Conservation (phyloP, 2,888 invertebrate species). For the Luffia ferchaultella region DNA sequence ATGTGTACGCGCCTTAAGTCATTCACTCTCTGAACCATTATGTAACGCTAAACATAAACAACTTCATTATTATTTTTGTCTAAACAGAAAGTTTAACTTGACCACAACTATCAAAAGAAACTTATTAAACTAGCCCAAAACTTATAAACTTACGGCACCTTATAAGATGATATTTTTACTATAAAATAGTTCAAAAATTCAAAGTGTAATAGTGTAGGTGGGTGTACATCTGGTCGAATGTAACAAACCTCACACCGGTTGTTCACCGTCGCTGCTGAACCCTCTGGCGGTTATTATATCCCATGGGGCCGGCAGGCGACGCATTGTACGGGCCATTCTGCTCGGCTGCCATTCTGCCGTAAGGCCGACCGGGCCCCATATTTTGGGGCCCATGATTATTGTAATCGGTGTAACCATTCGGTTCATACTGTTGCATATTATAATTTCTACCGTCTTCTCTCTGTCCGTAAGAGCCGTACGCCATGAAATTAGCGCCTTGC, state of each 20-base stretch:
- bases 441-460: conserved; percentile 39
- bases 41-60: no score
- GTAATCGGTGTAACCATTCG: conserved; percentile 18
- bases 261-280: conserved; percentile 57
- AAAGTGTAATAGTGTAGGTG: no score
- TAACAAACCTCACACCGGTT: conserved; percentile 53
- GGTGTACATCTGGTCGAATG: conserved; percentile 55
- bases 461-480: conserved; percentile 49
- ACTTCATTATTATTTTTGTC: no score
- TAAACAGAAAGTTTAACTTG: no score
- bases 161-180: no score
- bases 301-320: conserved; percentile 55
- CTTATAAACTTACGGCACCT: no score
- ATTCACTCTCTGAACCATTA: no score
- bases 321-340: conserved; percentile 31
- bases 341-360: conserved; percentile 28
- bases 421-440: conserved; percentile 30
- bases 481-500: conserved; percentile 53
- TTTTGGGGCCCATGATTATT: background rate
- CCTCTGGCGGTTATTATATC: conserved; percentile 62
- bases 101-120: no score
- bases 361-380: conserved; percentile 43
- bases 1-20: no score
- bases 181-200: no score
- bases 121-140: no score